These are phyloP conservation scores for Coturnix japonica DNA, from an alignment of 2,113 vertebrate genomes.

Conservation along the genomic window DNA sequence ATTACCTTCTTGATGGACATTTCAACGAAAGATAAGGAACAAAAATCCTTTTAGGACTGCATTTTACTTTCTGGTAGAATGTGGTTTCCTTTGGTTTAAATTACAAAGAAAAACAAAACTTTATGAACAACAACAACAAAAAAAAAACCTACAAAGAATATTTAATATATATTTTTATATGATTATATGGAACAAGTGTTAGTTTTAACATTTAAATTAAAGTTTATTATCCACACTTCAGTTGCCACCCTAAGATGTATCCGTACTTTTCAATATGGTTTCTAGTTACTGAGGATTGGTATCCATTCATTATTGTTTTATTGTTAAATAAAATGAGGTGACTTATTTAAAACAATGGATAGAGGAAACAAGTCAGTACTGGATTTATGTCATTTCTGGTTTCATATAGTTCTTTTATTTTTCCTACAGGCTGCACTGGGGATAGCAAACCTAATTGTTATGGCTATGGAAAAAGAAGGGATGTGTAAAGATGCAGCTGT, in stretches of 20 bases:
- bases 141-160: not conserved
- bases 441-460: conserved; percentile 91
- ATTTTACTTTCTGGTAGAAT: not conserved
- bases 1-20: not conserved
- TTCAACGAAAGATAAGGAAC: conserved; percentile 15
- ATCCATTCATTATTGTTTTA: not conserved
- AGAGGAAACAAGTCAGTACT: not conserved
- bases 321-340: not conserved
- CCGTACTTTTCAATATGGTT: not conserved
- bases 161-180: not conserved
- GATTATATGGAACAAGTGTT: not conserved
- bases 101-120: not conserved
- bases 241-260: not conserved
- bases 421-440: conserved; percentile 91
- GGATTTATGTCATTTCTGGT: not conserved
- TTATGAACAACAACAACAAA: not conserved
- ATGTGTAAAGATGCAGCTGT: conserved; percentile 78
- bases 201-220: not conserved
- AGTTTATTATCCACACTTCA: not conserved
- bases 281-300: not conserved
- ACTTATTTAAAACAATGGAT: not conserved
- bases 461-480: conserved; percentile 97
- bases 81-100: not conserved
- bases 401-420: not conserved
- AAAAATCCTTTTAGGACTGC: not conserved